These are phyloP conservation scores for Hydriomena furcata DNA, from an alignment of 2,888 invertebrate genomes.

Conservation along the genomic window DNA sequence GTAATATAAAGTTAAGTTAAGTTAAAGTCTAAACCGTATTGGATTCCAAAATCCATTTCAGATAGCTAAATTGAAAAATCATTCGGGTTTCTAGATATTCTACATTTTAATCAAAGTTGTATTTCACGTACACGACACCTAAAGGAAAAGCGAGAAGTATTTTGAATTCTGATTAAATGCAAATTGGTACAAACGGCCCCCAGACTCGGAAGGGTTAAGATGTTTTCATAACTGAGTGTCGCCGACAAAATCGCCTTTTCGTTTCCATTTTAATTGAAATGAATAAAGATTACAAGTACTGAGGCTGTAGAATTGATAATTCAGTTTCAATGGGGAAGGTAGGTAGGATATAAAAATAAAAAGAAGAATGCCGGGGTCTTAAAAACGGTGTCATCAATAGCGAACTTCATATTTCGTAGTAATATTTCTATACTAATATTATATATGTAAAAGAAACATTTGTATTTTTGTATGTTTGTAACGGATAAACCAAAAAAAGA, in stretches of 20 bases:
- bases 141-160: conserved; percentile 44
- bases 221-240: conserved; percentile 77
- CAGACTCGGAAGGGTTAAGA: conserved; percentile 68
- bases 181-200: conserved; percentile 60
- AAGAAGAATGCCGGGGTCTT: no score
- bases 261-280: conserved; percentile 43
- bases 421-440: no score
- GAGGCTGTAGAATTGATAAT: conserved; percentile 36
- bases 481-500: no score
- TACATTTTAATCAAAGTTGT: conserved; percentile 9
- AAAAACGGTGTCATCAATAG: no score
- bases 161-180: conserved; percentile 70
- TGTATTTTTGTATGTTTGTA: no score
- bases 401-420: no score
- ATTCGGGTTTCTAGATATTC: not conserved
- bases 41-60: conserved; percentile 30
- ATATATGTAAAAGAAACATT: no score
- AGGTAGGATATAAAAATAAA: not conserved
- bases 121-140: conserved; percentile 1
- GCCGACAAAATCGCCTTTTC: conserved; percentile 42
- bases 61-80: conserved; percentile 2
- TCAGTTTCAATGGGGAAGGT: not conserved
- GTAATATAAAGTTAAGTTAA: no score
- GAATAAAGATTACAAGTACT: conserved; percentile 41
- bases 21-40: no score